Base-by-base conservation (phyloP, 2,113 vertebrate genomes). In the Trematocara macrostoma region DNA sequence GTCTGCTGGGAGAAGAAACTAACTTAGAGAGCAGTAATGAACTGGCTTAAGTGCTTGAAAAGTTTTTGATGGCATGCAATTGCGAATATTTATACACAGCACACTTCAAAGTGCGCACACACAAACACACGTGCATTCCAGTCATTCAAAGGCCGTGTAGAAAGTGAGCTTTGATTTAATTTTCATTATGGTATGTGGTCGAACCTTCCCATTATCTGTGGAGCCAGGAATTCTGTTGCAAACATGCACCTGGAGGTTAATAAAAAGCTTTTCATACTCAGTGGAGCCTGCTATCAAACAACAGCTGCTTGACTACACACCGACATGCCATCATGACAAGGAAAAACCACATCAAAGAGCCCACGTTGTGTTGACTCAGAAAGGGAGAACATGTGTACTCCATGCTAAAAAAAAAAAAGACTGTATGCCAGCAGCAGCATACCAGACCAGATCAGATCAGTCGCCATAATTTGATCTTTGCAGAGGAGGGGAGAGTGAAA, bases 211-310 rank as follows among this genome's bases (percentile, higher is more conserved):
- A 92, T 92, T 90, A 92, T 87, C 59, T 2, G 7, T 45, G 42
- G 83, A 88, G 86, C 59, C 87, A 82, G 79, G 29, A 64, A n/a
- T 78, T 87, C 82, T 34, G 49, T 51, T 11, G 51, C 82, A 47
- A 88, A 91, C 85, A 1, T 11, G 67, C 92, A 93, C 93, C 93
- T 92, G 90, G 92, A 89, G 85, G 82, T 92, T 93, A 84, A 95
- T 92, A 92, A 92, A 94, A 90, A 90, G 84, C 85, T 79, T 88
- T 89, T 89, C 89, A 82, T 87, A 78, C 85, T 59, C 57, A 92
- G 79, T 79, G 74, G 90, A 84, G 87, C 45, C 84, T 91, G 86
- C 87, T 81, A 83, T 85, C 57, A 89, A 81, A 88, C 59, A 93
- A 91, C 91, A 91, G 91, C 87, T 91, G 91, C 87, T 84, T 45